These are phyloP conservation scores for Glyphotaelius pellucidus DNA, from an alignment of 2,888 invertebrate species.

Conservation along the genomic window DNA sequence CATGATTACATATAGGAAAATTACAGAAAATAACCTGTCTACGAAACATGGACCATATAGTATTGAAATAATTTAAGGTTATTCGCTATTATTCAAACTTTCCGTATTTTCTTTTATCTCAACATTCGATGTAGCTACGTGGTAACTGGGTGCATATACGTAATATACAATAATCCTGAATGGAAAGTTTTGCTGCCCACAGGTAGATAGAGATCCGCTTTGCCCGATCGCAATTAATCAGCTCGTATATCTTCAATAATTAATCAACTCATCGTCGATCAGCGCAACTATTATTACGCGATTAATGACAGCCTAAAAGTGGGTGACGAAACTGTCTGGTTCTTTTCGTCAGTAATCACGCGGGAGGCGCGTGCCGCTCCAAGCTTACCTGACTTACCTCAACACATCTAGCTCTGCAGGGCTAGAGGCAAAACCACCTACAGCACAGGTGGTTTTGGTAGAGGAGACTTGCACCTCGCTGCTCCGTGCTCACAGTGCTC, in stretches of 20 bases:
- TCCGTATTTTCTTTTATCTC: neutral
- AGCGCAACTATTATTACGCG: neutral
- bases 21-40: too few relatives aligned
- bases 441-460: neutral
- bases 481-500: neutral
- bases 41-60: too few relatives aligned
- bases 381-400: neutral
- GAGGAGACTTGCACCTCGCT: neutral
- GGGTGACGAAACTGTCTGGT: constrained; percentile 23
- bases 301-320: neutral
- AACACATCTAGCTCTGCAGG: neutral
- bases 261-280: constrained; percentile 2
- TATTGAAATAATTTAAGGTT: too few relatives aligned
- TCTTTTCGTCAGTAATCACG: constrained; percentile 25
- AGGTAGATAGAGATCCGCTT: neutral
- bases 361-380: neutral
- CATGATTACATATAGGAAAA: neutral
- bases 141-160: neutral
- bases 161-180: neutral
- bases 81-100: neutral
- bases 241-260: neutral
- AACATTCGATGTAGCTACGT: neutral
- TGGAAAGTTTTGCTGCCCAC: neutral
- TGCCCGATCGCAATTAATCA: neutral
- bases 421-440: neutral